Conservation (phyloP, 2,888 invertebrate species). For the Leptura quadrifasciata region DNA sequence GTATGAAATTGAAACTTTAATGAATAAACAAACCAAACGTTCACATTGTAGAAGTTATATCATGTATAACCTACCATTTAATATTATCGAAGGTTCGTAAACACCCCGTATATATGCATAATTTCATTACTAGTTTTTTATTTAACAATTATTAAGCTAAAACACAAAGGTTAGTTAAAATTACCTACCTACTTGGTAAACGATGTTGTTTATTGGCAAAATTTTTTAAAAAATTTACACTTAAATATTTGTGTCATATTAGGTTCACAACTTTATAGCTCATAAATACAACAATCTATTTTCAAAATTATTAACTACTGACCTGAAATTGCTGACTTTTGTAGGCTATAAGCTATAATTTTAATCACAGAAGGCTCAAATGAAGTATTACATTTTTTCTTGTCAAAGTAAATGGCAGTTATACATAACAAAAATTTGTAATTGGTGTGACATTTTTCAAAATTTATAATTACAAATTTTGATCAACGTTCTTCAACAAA, state of each 20-base stretch:
- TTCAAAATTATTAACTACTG: slow-evolving; percentile 17
- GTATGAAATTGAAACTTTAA: too few relatives aligned
- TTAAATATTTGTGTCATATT: slow-evolving; percentile 27
- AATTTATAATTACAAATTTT: neutral
- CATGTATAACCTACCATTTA: too few relatives aligned
- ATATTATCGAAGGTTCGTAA: too few relatives aligned
- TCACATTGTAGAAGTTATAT: too few relatives aligned
- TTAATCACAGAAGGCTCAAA: too few relatives aligned
- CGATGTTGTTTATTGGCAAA: neutral
- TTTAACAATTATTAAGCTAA: neutral
- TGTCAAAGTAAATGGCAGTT: neutral
- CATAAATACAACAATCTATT: neutral
- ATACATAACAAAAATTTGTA: too few relatives aligned
- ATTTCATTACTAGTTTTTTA: neutral
- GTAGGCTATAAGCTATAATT: too few relatives aligned
- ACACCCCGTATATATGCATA: neutral
- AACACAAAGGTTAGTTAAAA: neutral
- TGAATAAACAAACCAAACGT: too few relatives aligned
- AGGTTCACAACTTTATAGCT: slow-evolving; percentile 16
- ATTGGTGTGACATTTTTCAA: neutral
- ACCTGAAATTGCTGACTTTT: too few relatives aligned
- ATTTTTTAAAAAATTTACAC: neutral
- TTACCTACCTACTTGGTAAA: neutral
- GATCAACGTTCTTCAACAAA: neutral
- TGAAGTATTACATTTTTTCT: too few relatives aligned